phyloP scores from a whole-genome alignment of 2,888 invertebrate genomes.

The Philereme vetulata region DNA sequence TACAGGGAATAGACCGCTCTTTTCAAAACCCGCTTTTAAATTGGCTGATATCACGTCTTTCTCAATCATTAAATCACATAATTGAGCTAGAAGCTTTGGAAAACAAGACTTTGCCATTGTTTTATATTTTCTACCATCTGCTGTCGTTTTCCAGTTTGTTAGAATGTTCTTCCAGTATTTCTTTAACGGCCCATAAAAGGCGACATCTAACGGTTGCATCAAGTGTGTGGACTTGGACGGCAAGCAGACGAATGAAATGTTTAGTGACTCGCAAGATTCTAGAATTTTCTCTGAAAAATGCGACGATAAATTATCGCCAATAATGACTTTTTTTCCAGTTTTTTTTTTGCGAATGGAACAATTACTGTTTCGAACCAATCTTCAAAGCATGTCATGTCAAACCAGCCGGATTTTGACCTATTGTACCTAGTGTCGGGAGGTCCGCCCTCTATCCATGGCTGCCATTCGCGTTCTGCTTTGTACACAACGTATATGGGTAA shows the following conservation, averaged over 20 bases:
- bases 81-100: no score
- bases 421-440: constrained; percentile 53
- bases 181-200: no score
- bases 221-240: no score
- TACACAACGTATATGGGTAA: constrained; percentile 58
- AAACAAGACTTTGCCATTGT: no score
- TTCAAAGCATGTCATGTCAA: constrained; percentile 46
- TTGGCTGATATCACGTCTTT: constrained; percentile 1
- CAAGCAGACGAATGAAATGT: no score
- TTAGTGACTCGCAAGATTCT: no score
- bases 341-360: constrained; percentile 13
- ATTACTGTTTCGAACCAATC: constrained; percentile 44
- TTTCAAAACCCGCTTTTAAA: constrained; percentile 1
- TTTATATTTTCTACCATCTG: no score
- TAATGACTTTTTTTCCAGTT: constrained; percentile 11
- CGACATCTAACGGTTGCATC: no score
- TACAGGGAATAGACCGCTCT: constrained; percentile 1
- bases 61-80: background rate
- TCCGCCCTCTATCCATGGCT: constrained; percentile 56
- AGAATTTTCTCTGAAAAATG: constrained; percentile 8
- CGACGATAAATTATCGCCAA: constrained; percentile 28
- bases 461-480: constrained; percentile 54
- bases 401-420: constrained; percentile 53
- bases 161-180: no score
- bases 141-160: no score